Conservation (phyloP, 2,113 vertebrate genomes). For the Merops nubicus region DNA sequence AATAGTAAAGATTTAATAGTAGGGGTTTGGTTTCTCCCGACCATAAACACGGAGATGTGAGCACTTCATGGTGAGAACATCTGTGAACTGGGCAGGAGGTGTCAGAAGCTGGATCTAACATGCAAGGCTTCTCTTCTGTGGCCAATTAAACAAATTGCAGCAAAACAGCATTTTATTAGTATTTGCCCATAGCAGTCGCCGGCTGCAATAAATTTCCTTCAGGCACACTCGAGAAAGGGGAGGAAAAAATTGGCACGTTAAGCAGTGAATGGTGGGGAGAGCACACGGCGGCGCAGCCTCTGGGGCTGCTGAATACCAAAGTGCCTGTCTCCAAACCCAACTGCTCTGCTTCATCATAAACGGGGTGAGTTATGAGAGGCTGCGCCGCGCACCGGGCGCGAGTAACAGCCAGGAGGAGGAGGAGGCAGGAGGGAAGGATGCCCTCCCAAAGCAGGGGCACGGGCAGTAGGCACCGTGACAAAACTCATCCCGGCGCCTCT, state of each 20-base stretch:
- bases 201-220: constrained; percentile 89
- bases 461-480: not conserved
- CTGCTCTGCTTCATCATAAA: constrained; percentile 85
- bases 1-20: constrained; percentile 43
- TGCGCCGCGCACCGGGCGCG: not conserved
- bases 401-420: constrained; percentile 4
- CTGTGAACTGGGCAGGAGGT: constrained; percentile 75
- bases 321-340: constrained; percentile 86
- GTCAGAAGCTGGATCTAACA: constrained; percentile 53
- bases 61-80: constrained; percentile 71
- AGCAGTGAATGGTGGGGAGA: constrained; percentile 81
- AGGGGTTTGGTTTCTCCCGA: constrained; percentile 40
- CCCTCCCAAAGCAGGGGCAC: not conserved
- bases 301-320: constrained; percentile 79
- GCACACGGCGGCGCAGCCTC: constrained; percentile 75
- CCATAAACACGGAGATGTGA: constrained; percentile 23
- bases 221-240: constrained; percentile 76
- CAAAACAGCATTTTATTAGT: constrained; percentile 95
- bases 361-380: constrained; percentile 67
- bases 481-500: not conserved
- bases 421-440: not conserved
- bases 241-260: constrained; percentile 85
- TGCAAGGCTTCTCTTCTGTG: constrained; percentile 85
- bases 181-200: constrained; percentile 86
- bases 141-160: constrained; percentile 95